Percentiles rank a stretch among this genome's conserved stretches.
Conservation (phyloP, 2,797 vertebrate genomes). For the Ispidina picta region DNA sequence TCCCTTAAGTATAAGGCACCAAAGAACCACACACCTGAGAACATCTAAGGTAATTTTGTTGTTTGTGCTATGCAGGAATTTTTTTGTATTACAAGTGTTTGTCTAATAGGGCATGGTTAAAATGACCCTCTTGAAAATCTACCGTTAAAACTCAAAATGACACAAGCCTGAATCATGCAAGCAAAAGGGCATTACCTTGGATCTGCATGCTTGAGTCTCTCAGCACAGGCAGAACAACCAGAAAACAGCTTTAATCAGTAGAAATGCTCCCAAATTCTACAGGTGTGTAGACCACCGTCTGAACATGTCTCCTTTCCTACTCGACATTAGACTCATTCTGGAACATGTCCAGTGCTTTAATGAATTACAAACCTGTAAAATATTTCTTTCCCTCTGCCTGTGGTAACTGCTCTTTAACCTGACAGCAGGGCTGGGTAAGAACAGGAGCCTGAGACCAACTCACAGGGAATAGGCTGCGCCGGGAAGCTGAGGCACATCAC, state of each 20-base stretch:
- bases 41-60: constrained; percentile 10
- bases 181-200: background rate
- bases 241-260: background rate
- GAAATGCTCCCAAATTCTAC: constrained; percentile 21
- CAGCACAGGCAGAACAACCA: background rate
- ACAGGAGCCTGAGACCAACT: background rate
- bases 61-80: constrained; percentile 22
- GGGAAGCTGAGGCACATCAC: background rate
- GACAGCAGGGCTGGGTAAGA: background rate
- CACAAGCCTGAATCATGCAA: constrained; percentile 20
- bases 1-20: background rate
- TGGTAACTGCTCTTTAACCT: constrained; percentile 25
- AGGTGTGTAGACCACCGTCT: constrained; percentile 18
- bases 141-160: constrained; percentile 14
- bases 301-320: constrained; percentile 25
- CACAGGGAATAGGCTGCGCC: fast-evolving
- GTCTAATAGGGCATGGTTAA: background rate
- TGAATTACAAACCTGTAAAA: constrained; percentile 48
- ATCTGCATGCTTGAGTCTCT: background rate
- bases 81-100: constrained; percentile 48
- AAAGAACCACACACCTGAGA: background rate
- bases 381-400: constrained; percentile 20
- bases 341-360: constrained; percentile 11
- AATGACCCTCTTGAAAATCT: constrained; percentile 36
- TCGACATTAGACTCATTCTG: background rate